Evolutionary conservation across 1,140 invertebrate genomes (phyloP).

Genomic region (Dendroctonus valens): DNA sequence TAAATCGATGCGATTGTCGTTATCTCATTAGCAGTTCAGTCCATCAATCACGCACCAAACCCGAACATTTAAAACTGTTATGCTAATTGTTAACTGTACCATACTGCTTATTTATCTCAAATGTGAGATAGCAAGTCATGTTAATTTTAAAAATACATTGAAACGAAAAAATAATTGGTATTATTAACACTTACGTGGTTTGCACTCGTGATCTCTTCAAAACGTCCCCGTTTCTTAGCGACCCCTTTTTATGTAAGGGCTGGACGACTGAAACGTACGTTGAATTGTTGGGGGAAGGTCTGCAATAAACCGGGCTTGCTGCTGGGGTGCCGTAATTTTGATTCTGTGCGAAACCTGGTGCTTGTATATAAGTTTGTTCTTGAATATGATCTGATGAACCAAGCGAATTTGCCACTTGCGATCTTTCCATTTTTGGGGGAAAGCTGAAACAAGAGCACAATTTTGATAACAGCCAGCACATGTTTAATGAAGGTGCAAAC

Average conservation of each 20-base stretch:
- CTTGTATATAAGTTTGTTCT: conserved; percentile 50
- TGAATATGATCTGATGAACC: conserved; percentile 44
- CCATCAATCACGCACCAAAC: no score
- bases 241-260: conserved; percentile 64
- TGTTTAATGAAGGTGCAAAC: conserved; percentile 12
- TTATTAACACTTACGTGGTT: conserved; percentile 56
- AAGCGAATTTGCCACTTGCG: conserved; percentile 47
- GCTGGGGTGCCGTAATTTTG: conserved; percentile 55
- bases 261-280: conserved; percentile 53
- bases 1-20: no score
- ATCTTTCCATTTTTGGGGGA: conserved; percentile 59
- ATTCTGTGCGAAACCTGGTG: conserved; percentile 54
- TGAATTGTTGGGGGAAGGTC: conserved; percentile 53
- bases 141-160: no score
- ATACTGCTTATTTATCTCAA: not conserved
- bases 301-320: conserved; percentile 50
- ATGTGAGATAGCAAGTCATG: not conserved
- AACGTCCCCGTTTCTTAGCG: conserved; percentile 67
- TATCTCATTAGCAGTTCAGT: no score
- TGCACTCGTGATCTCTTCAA: conserved; percentile 66
- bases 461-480: conserved; percentile 26
- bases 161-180: no score
- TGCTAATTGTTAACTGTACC: not conserved
- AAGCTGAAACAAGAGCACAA: conserved; percentile 52
- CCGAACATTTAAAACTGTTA: no score